Base-by-base conservation (phyloP, 2,113 vertebrate species). In the Esox niger region DNA sequence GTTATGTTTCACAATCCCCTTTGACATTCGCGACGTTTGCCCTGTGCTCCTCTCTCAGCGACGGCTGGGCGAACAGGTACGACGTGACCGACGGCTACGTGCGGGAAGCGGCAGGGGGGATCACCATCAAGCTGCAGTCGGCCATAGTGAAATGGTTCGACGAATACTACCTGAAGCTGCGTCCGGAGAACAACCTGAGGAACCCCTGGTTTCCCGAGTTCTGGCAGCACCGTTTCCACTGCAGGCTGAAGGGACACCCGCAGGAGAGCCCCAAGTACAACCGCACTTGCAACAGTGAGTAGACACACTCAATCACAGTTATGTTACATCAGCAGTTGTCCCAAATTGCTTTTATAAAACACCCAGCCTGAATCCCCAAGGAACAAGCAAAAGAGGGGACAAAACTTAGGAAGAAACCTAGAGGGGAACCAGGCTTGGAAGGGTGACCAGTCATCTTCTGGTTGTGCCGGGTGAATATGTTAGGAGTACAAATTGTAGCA, bases 181-280 rank as follows among this genome's bases (percentile, higher is more conserved):
- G 94, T 1, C 96, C 96, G 7, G 96, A 98, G 75, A 98, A 92
- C 87, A 98, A 99, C 77, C 92, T 82, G 2, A 88, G 96, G 68
- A 98, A 99, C 75, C 97, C 97, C 2, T 99, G 97, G 97, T 99
- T 99, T 84, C 94, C 94, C 32, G 97, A 99, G 84, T 99, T 99
- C 84, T 99, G 97, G 97, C 97, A 99, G 78, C 96, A 92, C 63
- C 90, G 91, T 1, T 99, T 99, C 87, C 94, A 98, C 80, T 99
- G 97, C 78, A 90, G 92, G 1, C 82, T 99, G 54, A 94, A 94
- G 85, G 96, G 95, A 10, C 95, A 95, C 86, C 85, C 90, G 2
- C 96, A 98, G 83, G 97, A 99, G 80, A 98, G 88, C 84, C 82
- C 38, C 80, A 95, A 95, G 87, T 98, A 93, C 87, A 98, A 99